Conservation (phyloP, 2,113 vertebrate genomes). For the Ophthalmolycus amberensis region DNA sequence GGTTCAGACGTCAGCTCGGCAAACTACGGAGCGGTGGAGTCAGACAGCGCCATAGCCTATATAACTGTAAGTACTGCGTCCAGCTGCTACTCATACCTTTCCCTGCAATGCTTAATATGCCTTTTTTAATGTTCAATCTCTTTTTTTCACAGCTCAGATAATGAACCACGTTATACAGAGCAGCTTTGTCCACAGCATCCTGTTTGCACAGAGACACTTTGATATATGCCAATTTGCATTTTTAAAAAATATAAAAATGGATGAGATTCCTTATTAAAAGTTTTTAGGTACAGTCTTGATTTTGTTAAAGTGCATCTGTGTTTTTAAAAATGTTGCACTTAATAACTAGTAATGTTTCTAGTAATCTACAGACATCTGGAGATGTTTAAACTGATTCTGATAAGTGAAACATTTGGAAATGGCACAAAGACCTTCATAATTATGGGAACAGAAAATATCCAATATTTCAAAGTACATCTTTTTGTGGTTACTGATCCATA, state of each 20-base stretch:
- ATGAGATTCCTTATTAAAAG: background rate
- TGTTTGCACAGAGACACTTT: slow-evolving; percentile 14
- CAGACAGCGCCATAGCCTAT: slow-evolving; percentile 65
- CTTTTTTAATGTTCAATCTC: slow-evolving; percentile 14
- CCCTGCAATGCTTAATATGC: background rate
- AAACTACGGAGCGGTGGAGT: slow-evolving; percentile 59
- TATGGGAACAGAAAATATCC: background rate
- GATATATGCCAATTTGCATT: background rate
- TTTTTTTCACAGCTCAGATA: slow-evolving; percentile 68
- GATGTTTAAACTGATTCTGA: background rate
- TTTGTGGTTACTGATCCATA: background rate
- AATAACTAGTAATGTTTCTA: background rate
- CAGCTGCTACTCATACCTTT: background rate
- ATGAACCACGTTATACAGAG: slow-evolving; percentile 7
- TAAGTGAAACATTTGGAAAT: slow-evolving; percentile 1
- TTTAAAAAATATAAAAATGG: background rate
- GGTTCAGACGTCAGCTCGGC: slow-evolving; percentile 35
- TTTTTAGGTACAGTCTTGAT: background rate
- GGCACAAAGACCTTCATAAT: background rate
- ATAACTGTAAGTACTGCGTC: slow-evolving; percentile 75
- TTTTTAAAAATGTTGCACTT: background rate
- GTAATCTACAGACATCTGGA: background rate
- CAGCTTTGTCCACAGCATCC: background rate
- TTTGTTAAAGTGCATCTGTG: too few species aligned
- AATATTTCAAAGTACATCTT: background rate